Base-by-base conservation (phyloP, 2,888 invertebrate species). In the Elysia crispata region DNA sequence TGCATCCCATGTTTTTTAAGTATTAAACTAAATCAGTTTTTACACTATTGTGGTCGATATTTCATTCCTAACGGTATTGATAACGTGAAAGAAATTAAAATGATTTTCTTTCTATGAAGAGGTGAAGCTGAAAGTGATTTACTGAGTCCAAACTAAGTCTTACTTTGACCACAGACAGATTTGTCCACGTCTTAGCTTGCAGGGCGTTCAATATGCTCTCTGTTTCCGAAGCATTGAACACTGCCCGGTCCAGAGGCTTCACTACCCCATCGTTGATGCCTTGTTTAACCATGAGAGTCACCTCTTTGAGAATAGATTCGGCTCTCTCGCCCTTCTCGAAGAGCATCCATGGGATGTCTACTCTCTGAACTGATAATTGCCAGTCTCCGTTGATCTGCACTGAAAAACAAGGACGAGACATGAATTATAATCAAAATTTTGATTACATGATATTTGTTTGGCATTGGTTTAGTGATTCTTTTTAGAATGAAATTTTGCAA, bases 111-210 rank as follows among this genome's bases (percentile, higher is more conserved):
- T n/a, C n/a, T n/a, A n/a, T n/a, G n/a, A n/a, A n/a, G n/a, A n/a
- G n/a, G n/a, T n/a, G n/a, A n/a, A n/a, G n/a, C n/a, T 54, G 54
- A 54, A 13, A 15, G n/a, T n/a, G n/a, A n/a, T n/a, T n/a, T n/a
- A 18, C 20, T 20, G 70, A n/a, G 30, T n/a, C 25, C 13, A 31
- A 15, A 54, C 82, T 72, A 82, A 92, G 92, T 89, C 97, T 96
- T 85, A 99, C 60, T 25, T 6, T 60, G 25, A 60, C 60, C 15
- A 60, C 25, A 92, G 73, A 98, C 92, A 75, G 99, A 98, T 94
- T 99, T 99, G 87, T 99, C 99, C 89, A 98, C 97, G 93, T 99
- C 99, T 92, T 97, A 97, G 82, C 99, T 98, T 11, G 98, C 97
- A 99, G 98, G 93, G 94, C 97, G 85, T 94, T 90, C 94, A 98